Evolutionary conservation across 1,140 invertebrate species (phyloP).

Genomic region (Eulimnadia texana): DNA sequence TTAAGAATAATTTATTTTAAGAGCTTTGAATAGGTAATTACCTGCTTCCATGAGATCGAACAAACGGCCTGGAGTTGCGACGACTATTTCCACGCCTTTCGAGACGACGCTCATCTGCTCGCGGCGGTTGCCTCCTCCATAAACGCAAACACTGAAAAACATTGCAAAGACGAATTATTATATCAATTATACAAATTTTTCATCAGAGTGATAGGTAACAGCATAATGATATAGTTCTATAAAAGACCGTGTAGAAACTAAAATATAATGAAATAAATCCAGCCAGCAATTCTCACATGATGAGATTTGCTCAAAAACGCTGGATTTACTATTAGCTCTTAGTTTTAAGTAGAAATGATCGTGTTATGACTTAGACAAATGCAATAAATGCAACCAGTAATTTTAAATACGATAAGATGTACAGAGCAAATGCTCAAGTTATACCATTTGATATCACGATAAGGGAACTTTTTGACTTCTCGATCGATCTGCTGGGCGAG

Average conservation of each 20-base stretch:
- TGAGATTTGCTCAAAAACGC: too few relatives aligned
- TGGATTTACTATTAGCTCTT: too few relatives aligned
- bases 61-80: conserved; percentile 75
- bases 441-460: conserved; percentile 65
- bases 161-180: too few relatives aligned
- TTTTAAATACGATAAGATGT: conserved; percentile 1
- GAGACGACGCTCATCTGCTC: conserved; percentile 54
- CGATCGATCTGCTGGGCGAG: conserved; percentile 78
- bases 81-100: conserved; percentile 69
- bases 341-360: too few relatives aligned
- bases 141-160: conserved; percentile 73
- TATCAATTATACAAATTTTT: too few relatives aligned
- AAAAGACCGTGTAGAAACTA: too few relatives aligned
- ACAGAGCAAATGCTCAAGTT: too few relatives aligned
- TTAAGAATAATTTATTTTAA: not conserved
- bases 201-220: too few relatives aligned
- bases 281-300: too few relatives aligned
- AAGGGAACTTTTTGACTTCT: conserved; percentile 74
- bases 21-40: conserved; percentile 18
- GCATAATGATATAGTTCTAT: too few relatives aligned
- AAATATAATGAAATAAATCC: too few relatives aligned
- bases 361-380: too few relatives aligned
- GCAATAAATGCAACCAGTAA: conserved; percentile 2
- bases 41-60: conserved; percentile 55
- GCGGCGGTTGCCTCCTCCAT: conserved; percentile 63